A percentile compares a stretch with the other conserved stretches of the same genome.
phyloP scores from a whole-genome alignment of 2,113 vertebrate species.

The Bombycilla garrulus region DNA sequence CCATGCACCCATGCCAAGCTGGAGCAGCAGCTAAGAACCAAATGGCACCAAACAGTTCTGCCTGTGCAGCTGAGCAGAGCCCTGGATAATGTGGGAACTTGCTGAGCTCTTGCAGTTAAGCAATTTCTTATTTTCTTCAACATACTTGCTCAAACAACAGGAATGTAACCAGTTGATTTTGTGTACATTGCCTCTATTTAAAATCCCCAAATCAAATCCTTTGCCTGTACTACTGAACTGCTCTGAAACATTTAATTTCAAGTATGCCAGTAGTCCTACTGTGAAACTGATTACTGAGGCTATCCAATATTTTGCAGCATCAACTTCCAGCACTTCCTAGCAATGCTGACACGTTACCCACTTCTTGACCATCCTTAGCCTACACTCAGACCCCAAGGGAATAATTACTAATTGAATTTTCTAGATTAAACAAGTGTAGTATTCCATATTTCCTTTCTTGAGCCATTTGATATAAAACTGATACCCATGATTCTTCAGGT shows the following conservation, averaged over 20 bases:
- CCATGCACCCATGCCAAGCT: background rate
- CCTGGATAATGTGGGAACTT: background rate
- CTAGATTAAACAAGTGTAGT: background rate
- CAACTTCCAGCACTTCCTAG: background rate
- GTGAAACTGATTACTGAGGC: background rate
- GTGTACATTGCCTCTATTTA: background rate
- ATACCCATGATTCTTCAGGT: background rate
- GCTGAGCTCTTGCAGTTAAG: background rate
- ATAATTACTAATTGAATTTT: background rate
- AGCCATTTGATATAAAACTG: background rate
- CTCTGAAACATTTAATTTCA: background rate
- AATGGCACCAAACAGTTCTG: background rate
- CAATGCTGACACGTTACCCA: background rate
- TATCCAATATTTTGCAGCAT: background rate
- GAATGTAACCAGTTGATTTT: background rate
- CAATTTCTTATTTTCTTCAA: background rate
- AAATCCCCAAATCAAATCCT: background rate
- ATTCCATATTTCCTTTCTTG: background rate
- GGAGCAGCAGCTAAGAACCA: background rate
- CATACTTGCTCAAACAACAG: background rate
- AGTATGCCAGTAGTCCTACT: background rate
- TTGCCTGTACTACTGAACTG: background rate
- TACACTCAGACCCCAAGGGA: background rate
- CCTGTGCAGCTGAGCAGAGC: background rate
- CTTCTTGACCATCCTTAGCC: background rate